Evolutionary conservation across 2,113 vertebrate species (phyloP).

Genomic region (Otis tarda): DNA sequence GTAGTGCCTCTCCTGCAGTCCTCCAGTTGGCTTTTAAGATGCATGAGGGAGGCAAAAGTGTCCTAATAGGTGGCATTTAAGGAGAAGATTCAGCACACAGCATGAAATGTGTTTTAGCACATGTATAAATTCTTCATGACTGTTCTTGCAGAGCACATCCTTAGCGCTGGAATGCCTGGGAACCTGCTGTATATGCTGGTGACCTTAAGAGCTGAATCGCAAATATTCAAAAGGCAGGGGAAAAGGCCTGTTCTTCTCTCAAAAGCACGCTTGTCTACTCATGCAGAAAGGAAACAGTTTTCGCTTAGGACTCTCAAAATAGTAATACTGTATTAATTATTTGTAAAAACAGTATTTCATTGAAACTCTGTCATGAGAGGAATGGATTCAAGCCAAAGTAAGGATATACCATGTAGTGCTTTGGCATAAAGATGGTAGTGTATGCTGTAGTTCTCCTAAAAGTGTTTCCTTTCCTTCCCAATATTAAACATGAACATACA

Average conservation of each 20-base stretch:
- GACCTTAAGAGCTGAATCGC: conserved; percentile 7
- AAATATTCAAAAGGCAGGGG: not conserved
- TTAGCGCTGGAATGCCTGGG: not conserved
- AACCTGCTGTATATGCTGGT: not conserved
- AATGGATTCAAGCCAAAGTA: not conserved
- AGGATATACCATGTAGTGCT: not conserved
- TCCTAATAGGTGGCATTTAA: not conserved
- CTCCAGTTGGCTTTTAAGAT: not conserved
- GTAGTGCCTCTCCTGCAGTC: conserved; percentile 64
- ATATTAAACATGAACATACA: not conserved
- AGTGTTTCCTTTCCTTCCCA: not conserved
- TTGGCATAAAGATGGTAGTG: not conserved
- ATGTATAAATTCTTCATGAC: conserved; percentile 47
- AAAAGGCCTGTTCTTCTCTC: not conserved
- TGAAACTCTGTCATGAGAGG: not conserved
- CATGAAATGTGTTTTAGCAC: conserved; percentile 36
- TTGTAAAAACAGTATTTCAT: not conserved
- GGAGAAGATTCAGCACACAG: conserved; percentile 28
- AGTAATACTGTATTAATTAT: conserved; percentile 18
- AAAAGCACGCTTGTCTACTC: not conserved
- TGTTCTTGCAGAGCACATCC: not conserved
- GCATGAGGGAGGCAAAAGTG: not conserved
- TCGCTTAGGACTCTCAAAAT: not conserved
- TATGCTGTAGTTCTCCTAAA: not conserved
- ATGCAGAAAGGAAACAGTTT: conserved; percentile 10